Conservation (phyloP, 2,888 invertebrate genomes). For the Galerucella calmariensis region DNA sequence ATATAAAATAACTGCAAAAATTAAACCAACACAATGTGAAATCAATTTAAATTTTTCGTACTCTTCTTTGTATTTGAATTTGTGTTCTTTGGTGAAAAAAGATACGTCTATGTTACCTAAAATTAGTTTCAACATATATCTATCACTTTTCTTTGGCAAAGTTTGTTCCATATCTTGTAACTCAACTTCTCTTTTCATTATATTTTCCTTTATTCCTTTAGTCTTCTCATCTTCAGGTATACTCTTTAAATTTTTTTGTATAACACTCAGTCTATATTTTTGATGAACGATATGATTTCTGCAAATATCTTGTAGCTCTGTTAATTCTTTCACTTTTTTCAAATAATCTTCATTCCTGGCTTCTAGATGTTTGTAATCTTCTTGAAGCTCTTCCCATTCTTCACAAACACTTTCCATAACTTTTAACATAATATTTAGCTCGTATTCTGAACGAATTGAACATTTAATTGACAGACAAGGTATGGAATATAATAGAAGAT, state of each 20-base stretch:
- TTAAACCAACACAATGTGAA: conserved; percentile 88
- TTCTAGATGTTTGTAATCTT: conserved; percentile 65
- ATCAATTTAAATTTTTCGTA: conserved; percentile 97
- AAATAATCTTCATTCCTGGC: conserved; percentile 81
- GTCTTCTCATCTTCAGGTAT: conserved; percentile 26
- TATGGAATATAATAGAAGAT: not conserved
- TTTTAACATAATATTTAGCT: conserved; percentile 24
- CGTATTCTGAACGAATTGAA: not conserved
- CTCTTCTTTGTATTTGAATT: conserved; percentile 92
- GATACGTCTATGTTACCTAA: conserved; percentile 96
- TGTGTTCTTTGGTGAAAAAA: conserved; percentile 92
- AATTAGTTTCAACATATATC: conserved; percentile 85
- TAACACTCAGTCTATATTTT: conserved; percentile 84
- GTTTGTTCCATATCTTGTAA: conserved; percentile 90
- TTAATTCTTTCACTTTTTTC: conserved; percentile 82
- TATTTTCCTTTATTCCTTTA: conserved; percentile 71
- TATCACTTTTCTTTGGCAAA: conserved; percentile 88
- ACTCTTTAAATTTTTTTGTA: conserved; percentile 59
- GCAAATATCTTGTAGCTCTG: conserved; percentile 83
- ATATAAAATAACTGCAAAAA: conserved; percentile 81
- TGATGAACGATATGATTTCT: conserved; percentile 89
- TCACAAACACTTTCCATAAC: conserved; percentile 47
- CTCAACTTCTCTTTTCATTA: conserved; percentile 83
- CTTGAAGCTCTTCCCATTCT: conserved; percentile 52
- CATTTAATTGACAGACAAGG: not conserved